Evolutionary conservation across 2,888 invertebrate genomes (phyloP), one percentile per base, ranked within the genome.

Genomic region (Polydrusus tereticollis): DNA sequence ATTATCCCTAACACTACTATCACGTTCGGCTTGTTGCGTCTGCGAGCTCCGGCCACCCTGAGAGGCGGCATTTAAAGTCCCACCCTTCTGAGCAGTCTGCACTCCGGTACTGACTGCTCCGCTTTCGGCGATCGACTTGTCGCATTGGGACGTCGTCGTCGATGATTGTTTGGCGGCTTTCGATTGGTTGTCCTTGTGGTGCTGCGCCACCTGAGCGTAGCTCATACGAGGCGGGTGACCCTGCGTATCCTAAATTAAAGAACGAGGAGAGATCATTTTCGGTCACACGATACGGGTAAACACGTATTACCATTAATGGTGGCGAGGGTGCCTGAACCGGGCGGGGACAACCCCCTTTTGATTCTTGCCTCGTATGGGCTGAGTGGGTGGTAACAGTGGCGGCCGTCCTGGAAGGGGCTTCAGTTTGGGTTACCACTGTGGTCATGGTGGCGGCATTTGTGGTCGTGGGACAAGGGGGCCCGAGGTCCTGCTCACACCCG

Each of bases 181-280:
- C 10, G 52, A 18, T 55, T 73, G 73, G 43, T 55, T 55, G 26
- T 89, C 88, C 79, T 89, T 89, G 78, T 89, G 88, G 82, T 90
- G 89, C 81, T 91, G 90, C 41, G 90, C 90, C 72, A 90, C 90
- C 84, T 91, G 91, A 73, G 91, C 91, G 83, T 91, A 91, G 82
- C 90, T 90, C 82, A 90, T 86, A 74, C 87, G 84, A 33, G 86
- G 85, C 21, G 85, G 84, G 76, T 85, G 82, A 55, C 78, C 78
- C 38, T 26, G 65, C 8, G 14, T 29, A 1, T 74, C 74, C 74
- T 73, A 36, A 12, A 66, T 23, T 29, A 12, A 12, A 12, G 3
- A 29, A 63, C 7, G n/a, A n/a, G n/a, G n/a, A n/a, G n/a, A 45
- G 16, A 16, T 20, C 29, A 36, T 50, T 29, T 14, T n/a, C n/a